These are phyloP conservation scores for Rutilus rutilus DNA, from an alignment of 2,113 vertebrate species.

Conservation along the genomic window DNA sequence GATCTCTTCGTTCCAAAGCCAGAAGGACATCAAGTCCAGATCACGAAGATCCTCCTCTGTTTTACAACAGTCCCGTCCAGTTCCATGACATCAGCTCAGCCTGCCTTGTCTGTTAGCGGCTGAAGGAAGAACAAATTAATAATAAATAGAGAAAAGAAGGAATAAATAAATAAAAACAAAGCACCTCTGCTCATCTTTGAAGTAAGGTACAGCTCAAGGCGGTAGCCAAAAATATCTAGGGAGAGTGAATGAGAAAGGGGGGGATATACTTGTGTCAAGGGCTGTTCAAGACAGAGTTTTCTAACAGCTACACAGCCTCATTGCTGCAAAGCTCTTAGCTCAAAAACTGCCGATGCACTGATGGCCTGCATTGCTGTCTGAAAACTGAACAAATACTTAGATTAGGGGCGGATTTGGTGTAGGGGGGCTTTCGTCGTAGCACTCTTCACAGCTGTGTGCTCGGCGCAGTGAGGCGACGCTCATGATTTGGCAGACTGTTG, in stretches of 20 bases:
- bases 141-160: conserved; percentile 55
- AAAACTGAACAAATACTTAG: conserved; percentile 23
- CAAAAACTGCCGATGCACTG: conserved; percentile 22
- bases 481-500: conserved; percentile 34
- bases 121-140: conserved; percentile 54
- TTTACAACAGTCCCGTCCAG: conserved; percentile 26
- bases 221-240: conserved; percentile 57
- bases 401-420: conserved; percentile 10
- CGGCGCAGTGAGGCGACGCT: conserved; percentile 24
- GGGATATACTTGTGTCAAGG: conserved; percentile 11
- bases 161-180: conserved; percentile 62
- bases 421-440: background rate
- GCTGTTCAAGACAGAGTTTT: conserved; percentile 34
- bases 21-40: conserved; percentile 21
- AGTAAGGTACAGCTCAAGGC: conserved; percentile 58
- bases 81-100: conserved; percentile 44
- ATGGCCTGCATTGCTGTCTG: conserved; percentile 29
- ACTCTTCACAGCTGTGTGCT: conserved; percentile 37
- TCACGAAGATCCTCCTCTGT: background rate
- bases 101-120: conserved; percentile 29
- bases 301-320: conserved; percentile 8
- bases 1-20: conserved; percentile 4
- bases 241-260: background rate
- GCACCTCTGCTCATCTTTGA: conserved; percentile 55
- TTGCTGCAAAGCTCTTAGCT: conserved; percentile 23